phyloP scores from a whole-genome alignment of 2,113 vertebrate species.

The Oostethus manadensis region DNA sequence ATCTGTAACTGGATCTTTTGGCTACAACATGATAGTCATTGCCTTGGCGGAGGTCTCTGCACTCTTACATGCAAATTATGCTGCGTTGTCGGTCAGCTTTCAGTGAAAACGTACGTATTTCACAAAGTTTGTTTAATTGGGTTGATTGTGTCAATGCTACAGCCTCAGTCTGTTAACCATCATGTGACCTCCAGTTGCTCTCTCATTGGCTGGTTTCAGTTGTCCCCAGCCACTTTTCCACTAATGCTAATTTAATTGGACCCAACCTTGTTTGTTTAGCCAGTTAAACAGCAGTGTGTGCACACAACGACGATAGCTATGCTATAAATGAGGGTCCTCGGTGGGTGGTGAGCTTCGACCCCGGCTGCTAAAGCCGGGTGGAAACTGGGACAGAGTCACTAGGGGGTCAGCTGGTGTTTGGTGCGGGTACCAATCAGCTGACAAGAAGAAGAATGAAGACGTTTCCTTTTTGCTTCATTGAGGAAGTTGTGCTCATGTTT shows the following conservation, averaged over 20 bases:
- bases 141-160: no score
- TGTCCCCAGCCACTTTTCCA: no score
- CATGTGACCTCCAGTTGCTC: not conserved
- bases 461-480: conserved; percentile 22
- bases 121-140: no score
- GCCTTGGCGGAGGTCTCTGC: no score
- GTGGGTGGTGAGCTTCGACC: conserved; percentile 49
- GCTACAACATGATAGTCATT: no score
- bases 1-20: no score
- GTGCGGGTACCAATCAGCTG: conserved; percentile 61
- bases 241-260: not conserved
- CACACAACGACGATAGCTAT: conserved; percentile 47
- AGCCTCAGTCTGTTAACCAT: not conserved
- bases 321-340: conserved; percentile 66
- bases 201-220: not conserved
- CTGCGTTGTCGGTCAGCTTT: no score
- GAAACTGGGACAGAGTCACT: conserved; percentile 75
- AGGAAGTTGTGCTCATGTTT: not conserved
- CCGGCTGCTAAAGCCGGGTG: conserved; percentile 72
- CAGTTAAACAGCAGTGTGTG: conserved; percentile 15
- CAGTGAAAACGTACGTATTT: no score
- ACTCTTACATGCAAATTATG: no score
- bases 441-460: conserved; percentile 47
- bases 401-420: conserved; percentile 67
- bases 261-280: not conserved